Conservation (phyloP, 30 jellyfish, hydroid and myxozoan species). For the Chrysaora quinquecirrha region DNA sequence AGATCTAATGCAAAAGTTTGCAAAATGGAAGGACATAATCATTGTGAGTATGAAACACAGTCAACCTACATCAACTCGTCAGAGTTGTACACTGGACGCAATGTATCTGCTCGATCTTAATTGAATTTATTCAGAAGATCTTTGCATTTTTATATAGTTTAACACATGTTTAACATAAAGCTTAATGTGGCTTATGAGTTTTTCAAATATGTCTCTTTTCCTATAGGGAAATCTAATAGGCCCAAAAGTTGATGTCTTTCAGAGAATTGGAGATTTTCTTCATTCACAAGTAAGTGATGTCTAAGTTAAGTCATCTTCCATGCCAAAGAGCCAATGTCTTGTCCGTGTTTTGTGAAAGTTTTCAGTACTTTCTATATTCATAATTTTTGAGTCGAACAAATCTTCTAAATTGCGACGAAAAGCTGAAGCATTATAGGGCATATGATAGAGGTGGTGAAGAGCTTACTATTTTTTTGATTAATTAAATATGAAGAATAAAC, state of each 20-base stretch:
- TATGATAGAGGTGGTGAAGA: no score
- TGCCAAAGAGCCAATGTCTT: no score
- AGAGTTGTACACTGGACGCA: neutral
- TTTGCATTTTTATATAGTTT: neutral
- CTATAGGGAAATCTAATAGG: conserved; percentile 52
- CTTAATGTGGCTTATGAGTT: no score
- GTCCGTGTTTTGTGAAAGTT: no score
- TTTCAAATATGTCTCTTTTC: neutral
- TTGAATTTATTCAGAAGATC: neutral
- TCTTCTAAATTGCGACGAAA: no score
- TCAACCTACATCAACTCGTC: neutral
- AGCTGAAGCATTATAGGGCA: no score
- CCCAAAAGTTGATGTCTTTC: conserved; percentile 54
- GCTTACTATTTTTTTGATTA: no score
- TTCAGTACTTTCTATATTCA: no score
- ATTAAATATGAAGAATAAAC: no score
- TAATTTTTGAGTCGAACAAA: no score
- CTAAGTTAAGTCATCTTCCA: no score
- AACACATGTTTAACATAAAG: neutral
- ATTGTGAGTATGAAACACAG: conserved; percentile 43
- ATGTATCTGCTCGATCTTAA: neutral
- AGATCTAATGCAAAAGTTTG: conserved; percentile 43
- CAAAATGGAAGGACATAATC: conserved; percentile 78
- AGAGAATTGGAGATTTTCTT: conserved; percentile 52
- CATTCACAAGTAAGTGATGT: conserved; percentile 26